Evolutionary conservation across 2,797 vertebrate species (phyloP).

Genomic region (Benthosema pterotum): DNA sequence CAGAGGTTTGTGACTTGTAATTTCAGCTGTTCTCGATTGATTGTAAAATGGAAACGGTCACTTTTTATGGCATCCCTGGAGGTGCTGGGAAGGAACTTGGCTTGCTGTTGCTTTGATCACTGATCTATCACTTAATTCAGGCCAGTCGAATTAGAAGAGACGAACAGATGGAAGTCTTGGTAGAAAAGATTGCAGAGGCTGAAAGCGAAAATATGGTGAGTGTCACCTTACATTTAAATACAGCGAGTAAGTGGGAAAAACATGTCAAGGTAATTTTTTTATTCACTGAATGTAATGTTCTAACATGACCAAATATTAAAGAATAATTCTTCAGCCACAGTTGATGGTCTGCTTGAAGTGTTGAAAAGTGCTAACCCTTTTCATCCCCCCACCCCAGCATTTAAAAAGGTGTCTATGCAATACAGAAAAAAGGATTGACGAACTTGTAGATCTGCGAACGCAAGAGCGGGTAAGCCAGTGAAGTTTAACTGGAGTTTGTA

Average conservation of each 20-base stretch:
- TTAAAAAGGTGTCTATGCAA: constrained; percentile 79
- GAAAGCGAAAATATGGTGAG: constrained; percentile 80
- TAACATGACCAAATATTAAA: neutral
- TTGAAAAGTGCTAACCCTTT: neutral
- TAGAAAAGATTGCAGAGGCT: constrained; percentile 75
- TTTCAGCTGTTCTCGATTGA: neutral
- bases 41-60: neutral
- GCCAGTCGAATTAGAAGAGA: constrained; percentile 45
- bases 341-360: constrained; percentile 12
- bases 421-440: constrained; percentile 76
- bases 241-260: neutral
- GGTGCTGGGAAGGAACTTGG: neutral
- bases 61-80: neutral
- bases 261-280: neutral
- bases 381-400: constrained; percentile 45
- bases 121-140: constrained; percentile 62
- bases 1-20: constrained; percentile 70
- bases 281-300: neutral
- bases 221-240: constrained; percentile 9
- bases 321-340: constrained; percentile 9
- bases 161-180: constrained; percentile 65
- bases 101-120: neutral
- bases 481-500: neutral
- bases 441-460: constrained; percentile 76
- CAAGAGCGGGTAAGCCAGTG: constrained; percentile 79